These are phyloP conservation scores for Lapara coniferarum DNA, from an alignment of 2,888 invertebrate genomes.

Conservation along the genomic window DNA sequence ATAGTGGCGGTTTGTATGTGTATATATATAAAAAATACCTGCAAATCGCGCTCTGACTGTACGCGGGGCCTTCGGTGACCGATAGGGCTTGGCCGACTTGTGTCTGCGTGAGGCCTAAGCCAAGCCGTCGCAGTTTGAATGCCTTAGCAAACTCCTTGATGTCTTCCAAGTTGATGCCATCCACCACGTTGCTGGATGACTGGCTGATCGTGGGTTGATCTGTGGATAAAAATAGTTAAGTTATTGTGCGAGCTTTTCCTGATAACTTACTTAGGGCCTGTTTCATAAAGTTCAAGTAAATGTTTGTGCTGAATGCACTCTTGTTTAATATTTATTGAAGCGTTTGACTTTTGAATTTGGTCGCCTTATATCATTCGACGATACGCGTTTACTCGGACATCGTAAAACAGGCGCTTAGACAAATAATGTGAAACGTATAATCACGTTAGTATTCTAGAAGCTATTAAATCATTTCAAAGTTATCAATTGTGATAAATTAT, in stretches of 20 bases:
- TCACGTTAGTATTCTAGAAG: too few species aligned
- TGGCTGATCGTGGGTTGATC: constrained; percentile 97
- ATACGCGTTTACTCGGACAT: too few species aligned
- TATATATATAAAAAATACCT: constrained; percentile 84
- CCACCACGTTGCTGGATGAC: constrained; percentile 96
- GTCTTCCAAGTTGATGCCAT: constrained; percentile 98
- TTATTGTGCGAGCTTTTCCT: neutral
- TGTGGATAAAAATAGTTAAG: constrained; percentile 54
- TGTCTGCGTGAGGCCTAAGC: constrained; percentile 97
- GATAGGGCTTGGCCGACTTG: constrained; percentile 99
- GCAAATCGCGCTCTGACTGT: constrained; percentile 99
- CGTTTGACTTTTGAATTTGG: too few species aligned
- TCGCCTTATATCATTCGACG: too few species aligned
- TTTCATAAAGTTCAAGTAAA: neutral
- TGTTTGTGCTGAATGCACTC: too few species aligned
- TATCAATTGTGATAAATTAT: too few species aligned
- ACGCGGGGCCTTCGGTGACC: constrained; percentile 98
- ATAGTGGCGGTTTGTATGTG: neutral
- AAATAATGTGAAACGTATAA: too few species aligned
- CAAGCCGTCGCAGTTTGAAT: constrained; percentile 96
- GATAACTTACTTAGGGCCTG: neutral
- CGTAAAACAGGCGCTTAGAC: too few species aligned
- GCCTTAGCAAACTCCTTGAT: constrained; percentile 99
- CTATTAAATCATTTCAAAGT: too few species aligned
- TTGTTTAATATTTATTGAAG: too few species aligned